Percentiles rank a stretch among this genome's conserved stretches.
These are phyloP conservation scores for Podabrus alpinus DNA, from an alignment of 2,888 invertebrate species.

Conservation along the genomic window DNA sequence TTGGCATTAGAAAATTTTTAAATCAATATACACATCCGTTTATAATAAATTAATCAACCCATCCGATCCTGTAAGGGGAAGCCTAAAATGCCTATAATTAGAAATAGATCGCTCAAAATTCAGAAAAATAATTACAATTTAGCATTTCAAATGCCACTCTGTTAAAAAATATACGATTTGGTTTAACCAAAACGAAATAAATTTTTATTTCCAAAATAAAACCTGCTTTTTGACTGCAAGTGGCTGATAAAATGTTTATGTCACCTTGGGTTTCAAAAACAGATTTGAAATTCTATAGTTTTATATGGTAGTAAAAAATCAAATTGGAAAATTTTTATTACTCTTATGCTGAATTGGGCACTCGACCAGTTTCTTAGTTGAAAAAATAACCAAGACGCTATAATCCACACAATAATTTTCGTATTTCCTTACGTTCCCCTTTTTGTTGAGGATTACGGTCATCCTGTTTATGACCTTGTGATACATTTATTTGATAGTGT, in stretches of 20 bases:
- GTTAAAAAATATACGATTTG: too few relatives aligned
- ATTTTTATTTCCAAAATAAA: background rate
- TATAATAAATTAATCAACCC: background rate
- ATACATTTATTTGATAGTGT: background rate
- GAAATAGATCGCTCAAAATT: background rate
- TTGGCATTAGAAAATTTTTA: background rate
- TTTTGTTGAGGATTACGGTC: background rate
- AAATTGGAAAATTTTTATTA: background rate
- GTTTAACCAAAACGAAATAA: background rate
- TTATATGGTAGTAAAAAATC: background rate
- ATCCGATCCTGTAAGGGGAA: background rate
- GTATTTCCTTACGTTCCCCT: background rate
- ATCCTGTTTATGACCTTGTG: background rate
- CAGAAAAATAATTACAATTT: background rate
- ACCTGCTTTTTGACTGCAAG: background rate
- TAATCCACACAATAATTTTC: background rate
- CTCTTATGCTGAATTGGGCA: background rate
- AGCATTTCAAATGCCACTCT: too few relatives aligned
- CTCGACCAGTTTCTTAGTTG: background rate
- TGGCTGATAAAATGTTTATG: background rate
- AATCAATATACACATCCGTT: background rate
- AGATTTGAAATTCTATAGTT: background rate
- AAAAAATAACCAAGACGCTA: background rate
- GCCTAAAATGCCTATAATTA: background rate
- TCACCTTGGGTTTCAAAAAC: background rate